phyloP scores from a whole-genome alignment of 2,888 invertebrate genomes.

The Germaria angustata region DNA sequence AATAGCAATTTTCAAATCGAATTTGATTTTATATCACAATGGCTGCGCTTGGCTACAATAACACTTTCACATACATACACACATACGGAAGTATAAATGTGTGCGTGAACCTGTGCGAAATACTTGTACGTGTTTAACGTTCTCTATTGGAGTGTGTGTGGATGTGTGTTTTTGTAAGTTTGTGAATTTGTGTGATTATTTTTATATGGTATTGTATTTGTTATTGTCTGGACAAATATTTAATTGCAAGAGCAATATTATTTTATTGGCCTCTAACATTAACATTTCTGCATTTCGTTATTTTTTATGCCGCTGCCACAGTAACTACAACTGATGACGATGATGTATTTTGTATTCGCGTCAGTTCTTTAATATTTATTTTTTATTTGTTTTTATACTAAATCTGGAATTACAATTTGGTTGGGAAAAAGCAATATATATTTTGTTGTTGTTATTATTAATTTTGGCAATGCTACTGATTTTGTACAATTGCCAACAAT shows the following conservation, averaged over 20 bases:
- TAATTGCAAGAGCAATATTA: conserved; percentile 27
- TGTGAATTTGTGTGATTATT: neutral
- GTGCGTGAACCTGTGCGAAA: too few relatives aligned
- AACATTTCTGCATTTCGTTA: neutral
- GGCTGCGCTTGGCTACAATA: neutral
- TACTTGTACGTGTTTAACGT: too few relatives aligned
- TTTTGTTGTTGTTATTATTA: conserved; percentile 19
- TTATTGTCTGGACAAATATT: conserved; percentile 42
- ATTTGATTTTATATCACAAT: conserved; percentile 29
- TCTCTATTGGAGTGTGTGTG: neutral
- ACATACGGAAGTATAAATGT: too few relatives aligned
- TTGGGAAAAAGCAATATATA: neutral
- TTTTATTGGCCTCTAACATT: conserved; percentile 7
- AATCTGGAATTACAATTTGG: conserved; percentile 15
- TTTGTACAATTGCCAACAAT: conserved; percentile 31
- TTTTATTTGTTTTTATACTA: neutral
- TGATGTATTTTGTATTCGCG: neutral
- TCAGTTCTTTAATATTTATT: conserved; percentile 9
- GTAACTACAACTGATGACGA: too few relatives aligned
- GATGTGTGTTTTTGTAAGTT: neutral
- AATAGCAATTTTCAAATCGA: conserved; percentile 29
- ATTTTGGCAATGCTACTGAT: conserved; percentile 24
- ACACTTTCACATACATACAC: neutral
- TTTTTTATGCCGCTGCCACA: neutral
- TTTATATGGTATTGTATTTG: neutral